Conservation (phyloP, 2,113 vertebrate species). For the Capreolus pygargus region DNA sequence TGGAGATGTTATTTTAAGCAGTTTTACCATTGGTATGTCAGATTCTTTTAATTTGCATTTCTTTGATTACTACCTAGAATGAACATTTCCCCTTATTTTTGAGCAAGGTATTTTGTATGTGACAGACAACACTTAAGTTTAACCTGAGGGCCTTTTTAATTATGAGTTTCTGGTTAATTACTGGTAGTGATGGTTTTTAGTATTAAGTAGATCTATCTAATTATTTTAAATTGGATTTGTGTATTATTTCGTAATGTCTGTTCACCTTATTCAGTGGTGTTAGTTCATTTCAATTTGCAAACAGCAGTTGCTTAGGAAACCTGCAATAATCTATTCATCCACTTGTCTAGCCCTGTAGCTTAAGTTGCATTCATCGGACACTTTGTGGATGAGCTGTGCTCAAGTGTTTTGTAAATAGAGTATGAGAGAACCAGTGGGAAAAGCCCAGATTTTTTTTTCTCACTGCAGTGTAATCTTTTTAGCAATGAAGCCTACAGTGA, state of each 20-base stretch:
- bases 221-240: slow-evolving; percentile 40
- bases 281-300: slow-evolving; percentile 24
- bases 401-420: slow-evolving; percentile 35
- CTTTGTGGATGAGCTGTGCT: neutral
- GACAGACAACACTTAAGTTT: slow-evolving; percentile 7
- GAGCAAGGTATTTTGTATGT: slow-evolving; percentile 40
- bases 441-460: neutral
- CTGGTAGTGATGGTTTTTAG: slow-evolving; percentile 21
- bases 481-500: neutral
- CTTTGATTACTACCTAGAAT: slow-evolving; percentile 36
- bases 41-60: slow-evolving; percentile 31
- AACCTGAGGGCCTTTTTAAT: slow-evolving; percentile 34
- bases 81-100: slow-evolving; percentile 32
- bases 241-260: slow-evolving; percentile 29
- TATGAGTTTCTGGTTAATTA: slow-evolving; percentile 58
- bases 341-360: slow-evolving; percentile 17
- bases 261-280: slow-evolving; percentile 39
- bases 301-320: slow-evolving; percentile 33
- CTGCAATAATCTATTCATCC: neutral
- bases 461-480: neutral
- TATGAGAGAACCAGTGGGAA: neutral
- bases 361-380: slow-evolving; percentile 14
- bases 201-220: slow-evolving; percentile 25
- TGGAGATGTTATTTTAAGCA: slow-evolving; percentile 42
- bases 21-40: neutral